These are phyloP conservation scores for Andrena chrysosceles DNA, from an alignment of 2,888 invertebrate species.

Conservation along the genomic window DNA sequence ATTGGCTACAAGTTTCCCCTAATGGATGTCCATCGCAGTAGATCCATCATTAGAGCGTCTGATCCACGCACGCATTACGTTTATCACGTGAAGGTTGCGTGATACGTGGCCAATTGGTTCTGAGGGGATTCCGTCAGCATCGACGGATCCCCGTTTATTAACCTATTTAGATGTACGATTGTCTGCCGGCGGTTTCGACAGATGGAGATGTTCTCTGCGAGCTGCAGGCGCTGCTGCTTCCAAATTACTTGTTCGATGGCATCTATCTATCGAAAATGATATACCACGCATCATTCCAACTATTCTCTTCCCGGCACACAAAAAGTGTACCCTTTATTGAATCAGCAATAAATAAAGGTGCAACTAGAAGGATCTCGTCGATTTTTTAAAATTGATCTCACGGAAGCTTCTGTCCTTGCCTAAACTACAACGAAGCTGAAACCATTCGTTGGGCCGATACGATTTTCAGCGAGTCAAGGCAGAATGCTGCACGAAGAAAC, in stretches of 20 bases:
- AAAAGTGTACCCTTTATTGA: not conserved
- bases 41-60: conserved; percentile 32
- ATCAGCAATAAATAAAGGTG: not conserved
- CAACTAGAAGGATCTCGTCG: not conserved
- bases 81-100: conserved; percentile 74
- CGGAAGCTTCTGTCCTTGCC: no score
- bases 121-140: conserved; percentile 80
- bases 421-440: no score
- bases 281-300: conserved; percentile 38
- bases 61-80: conserved; percentile 22
- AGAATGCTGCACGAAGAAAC: conserved; percentile 42
- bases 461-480: conserved; percentile 21
- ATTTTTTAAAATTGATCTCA: not conserved
- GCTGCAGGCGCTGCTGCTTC: conserved; percentile 45
- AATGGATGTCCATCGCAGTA: not conserved
- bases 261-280: conserved; percentile 39
- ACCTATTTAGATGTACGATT: conserved; percentile 77
- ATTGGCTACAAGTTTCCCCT: not conserved
- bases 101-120: conserved; percentile 80
- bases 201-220: conserved; percentile 75
- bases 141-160: conserved; percentile 81
- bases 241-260: conserved; percentile 54
- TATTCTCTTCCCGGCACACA: not conserved
- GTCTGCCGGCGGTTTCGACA: conserved; percentile 74
- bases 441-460: not conserved